Evolutionary conservation across 2,113 vertebrate genomes (phyloP), one percentile per base, ranked within the genome.

Genomic region (Carassius carassius): DNA sequence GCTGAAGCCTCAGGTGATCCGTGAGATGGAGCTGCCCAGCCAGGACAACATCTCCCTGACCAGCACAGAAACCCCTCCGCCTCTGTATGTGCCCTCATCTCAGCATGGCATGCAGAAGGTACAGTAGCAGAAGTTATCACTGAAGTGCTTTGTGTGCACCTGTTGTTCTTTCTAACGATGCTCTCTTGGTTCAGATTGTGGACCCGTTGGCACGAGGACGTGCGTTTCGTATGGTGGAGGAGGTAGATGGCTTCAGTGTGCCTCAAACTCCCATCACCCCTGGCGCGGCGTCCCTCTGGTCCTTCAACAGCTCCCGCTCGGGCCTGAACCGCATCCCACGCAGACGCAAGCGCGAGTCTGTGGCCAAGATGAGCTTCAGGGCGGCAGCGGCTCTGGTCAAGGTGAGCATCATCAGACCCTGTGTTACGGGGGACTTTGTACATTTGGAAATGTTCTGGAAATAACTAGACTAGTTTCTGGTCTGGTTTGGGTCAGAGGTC

Each of bases 341-440:
- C 0, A 90, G 98, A 70, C 95, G 97, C 65, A 99, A 99, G 91
- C 95, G 97, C 1, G 97, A 99, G 82, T 99, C 98, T 0, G 98
- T 99, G 65, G 98, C 98, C 85, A 99, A 98, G 89, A 99, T 99
- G 98, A 99, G 98, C 89, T 99, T 99, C 93, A 95, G 98, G 82
- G 98, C 97, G 0, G 98, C 98, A 0, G 97, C 98, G 0, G 97
- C 97, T 0, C 91, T 99, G 47, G 96, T 99, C 87, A 99, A 99
- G 94, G 98, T 96, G 78, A 91, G 90, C 9, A 12, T 10, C 41
- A 1, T 25, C 2, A 14, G 23, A 72, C 35, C 69, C 4, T n/a
- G 5, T n/a, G 37, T 72, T 72, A 41, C 17, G 12, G 67, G 11
- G 21, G 2, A 41, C 10, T 70, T 70, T 21, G 32, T 19, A 70